A percentile compares a stretch with the other conserved stretches of the same genome.
phyloP scores from a whole-genome alignment of 37 sponge, comb jelly and placozoan genomes.

The Cladorhizidae sp. region DNA sequence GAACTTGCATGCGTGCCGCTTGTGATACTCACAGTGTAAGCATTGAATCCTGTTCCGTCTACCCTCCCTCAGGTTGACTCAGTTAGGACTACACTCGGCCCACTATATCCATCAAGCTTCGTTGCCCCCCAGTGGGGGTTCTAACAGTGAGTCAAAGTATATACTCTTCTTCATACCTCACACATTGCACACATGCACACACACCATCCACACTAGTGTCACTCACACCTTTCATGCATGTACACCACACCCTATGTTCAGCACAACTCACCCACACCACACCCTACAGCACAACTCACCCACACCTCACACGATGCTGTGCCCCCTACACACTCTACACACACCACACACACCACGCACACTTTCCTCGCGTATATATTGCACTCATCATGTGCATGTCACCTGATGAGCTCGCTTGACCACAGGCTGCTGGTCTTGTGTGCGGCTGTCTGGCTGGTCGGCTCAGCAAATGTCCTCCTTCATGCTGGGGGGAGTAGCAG shows the following conservation, averaged over 20 bases:
- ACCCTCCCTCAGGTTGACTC: neutral
- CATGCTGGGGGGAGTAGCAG: conserved; percentile 23
- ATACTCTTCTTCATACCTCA: too few relatives aligned
- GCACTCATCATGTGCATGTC: conserved; percentile 45
- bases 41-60: neutral
- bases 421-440: conserved; percentile 44
- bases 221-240: neutral
- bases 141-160: neutral
- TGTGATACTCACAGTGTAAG: neutral
- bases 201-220: too few relatives aligned
- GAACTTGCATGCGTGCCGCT: neutral
- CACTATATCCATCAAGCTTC: conserved; percentile 45
- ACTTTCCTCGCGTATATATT: too few relatives aligned
- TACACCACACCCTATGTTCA: neutral
- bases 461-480: conserved; percentile 40
- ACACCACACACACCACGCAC: too few relatives aligned
- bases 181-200: too few relatives aligned
- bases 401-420: too few relatives aligned
- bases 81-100: conserved; percentile 44
- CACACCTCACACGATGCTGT: neutral
- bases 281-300: neutral
- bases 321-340: neutral
- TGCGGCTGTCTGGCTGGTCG: conserved; percentile 47
- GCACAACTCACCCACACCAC: too few relatives aligned
- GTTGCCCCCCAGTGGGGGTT: neutral